Conservation (phyloP, 2,888 invertebrate genomes). For the Erebia aethiops region DNA sequence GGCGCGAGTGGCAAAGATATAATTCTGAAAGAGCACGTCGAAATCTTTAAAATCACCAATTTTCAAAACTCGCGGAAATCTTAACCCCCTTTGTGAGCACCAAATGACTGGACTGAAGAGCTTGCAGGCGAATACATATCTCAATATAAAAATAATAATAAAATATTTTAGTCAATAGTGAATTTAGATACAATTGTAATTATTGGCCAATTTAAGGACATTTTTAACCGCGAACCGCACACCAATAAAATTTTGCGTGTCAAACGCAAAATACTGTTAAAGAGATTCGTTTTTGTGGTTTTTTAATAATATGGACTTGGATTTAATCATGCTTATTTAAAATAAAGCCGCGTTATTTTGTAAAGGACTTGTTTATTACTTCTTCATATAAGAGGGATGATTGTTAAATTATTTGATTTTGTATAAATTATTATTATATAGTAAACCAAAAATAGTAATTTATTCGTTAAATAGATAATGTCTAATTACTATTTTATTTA, state of each 20-base stretch:
- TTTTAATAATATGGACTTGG: not conserved
- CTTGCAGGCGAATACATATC: conserved; percentile 36
- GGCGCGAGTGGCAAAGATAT: no score
- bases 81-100: not conserved
- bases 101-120: no score
- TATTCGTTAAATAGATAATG: not conserved
- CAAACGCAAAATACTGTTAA: not conserved
- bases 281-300: no score
- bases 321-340: conserved; percentile 16
- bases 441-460: not conserved
- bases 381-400: not conserved
- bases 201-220: conserved; percentile 24
- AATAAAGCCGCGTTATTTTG: conserved; percentile 4
- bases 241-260: not conserved
- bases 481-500: not conserved
- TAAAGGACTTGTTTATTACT: conserved; percentile 2
- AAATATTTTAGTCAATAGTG: conserved; percentile 22
- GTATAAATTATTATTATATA: not conserved
- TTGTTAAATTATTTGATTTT: conserved; percentile 10
- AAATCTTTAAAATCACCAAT: no score
- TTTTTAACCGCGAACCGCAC: not conserved
- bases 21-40: no score
- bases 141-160: conserved; percentile 24
- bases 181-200: conserved; percentile 26
- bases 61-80: no score